These are phyloP conservation scores for Scaptomyza polygonia DNA, from an alignment of 2,888 invertebrate species.

Conservation along the genomic window DNA sequence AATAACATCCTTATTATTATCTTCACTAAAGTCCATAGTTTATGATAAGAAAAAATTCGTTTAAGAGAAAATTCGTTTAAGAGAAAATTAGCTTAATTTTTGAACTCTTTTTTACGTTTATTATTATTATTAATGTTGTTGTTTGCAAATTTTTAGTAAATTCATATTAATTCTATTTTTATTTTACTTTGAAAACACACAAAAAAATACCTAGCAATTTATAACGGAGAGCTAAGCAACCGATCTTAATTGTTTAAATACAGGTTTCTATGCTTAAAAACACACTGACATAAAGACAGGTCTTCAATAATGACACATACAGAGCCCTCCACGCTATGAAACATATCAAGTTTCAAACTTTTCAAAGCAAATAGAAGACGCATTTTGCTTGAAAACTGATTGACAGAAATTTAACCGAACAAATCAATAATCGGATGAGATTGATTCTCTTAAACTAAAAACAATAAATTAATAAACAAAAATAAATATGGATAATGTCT, in stretches of 20 bases:
- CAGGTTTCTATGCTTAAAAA: background rate
- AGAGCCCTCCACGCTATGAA: background rate
- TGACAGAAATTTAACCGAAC: constrained; percentile 3
- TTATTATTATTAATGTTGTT: background rate
- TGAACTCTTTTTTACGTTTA: no score
- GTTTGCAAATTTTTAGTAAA: background rate
- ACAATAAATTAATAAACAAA: no score
- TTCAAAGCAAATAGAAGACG: background rate
- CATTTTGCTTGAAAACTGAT: background rate
- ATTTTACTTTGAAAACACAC: background rate
- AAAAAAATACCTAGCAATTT: background rate
- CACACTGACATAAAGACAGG: background rate
- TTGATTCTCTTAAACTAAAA: background rate
- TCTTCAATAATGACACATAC: background rate
- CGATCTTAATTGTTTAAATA: background rate
- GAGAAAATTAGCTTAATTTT: no score
- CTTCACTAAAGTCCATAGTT: no score
- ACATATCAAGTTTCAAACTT: background rate
- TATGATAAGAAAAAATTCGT: no score
- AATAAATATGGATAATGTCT: no score
- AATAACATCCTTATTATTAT: no score
- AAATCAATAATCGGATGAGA: background rate
- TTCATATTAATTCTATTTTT: background rate
- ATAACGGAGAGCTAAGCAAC: background rate
- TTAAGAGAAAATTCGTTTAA: no score